These are phyloP conservation scores for Dione juno DNA, from an alignment of 2,888 invertebrate species.

Conservation along the genomic window DNA sequence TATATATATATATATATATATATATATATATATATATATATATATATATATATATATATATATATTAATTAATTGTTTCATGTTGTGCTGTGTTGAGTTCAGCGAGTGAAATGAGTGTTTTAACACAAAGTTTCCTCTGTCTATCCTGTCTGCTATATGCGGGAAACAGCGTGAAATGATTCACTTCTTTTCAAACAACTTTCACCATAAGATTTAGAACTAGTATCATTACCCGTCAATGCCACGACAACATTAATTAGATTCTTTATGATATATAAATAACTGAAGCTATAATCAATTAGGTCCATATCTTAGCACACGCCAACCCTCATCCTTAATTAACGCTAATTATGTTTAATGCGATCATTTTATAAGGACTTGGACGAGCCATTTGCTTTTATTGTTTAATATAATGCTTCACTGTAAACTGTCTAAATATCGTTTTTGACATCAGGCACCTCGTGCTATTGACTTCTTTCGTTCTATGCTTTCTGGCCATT, in stretches of 20 bases:
- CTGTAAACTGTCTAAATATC: neutral
- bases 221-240: neutral
- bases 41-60: too few relatives aligned
- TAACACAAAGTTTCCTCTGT: too few relatives aligned
- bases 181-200: too few relatives aligned
- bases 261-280: neutral
- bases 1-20: too few relatives aligned
- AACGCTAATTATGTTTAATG: slow-evolving; percentile 46
- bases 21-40: too few relatives aligned
- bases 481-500: neutral
- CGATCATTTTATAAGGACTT: slow-evolving; percentile 36
- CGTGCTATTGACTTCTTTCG: neutral
- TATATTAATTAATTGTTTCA: too few relatives aligned
- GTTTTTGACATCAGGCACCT: too few relatives aligned
- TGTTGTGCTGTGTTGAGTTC: too few relatives aligned
- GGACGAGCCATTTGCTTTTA: slow-evolving; percentile 40
- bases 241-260: neutral
- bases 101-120: too few relatives aligned
- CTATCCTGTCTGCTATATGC: too few relatives aligned
- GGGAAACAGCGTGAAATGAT: too few relatives aligned
- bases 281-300: neutral
- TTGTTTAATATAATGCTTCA: slow-evolving; percentile 41
- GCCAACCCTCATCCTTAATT: slow-evolving; percentile 35
- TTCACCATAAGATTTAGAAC: neutral
- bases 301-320: slow-evolving; percentile 26